phyloP scores from a whole-genome alignment of 2,113 vertebrate genomes.

The Centropristis striata region DNA sequence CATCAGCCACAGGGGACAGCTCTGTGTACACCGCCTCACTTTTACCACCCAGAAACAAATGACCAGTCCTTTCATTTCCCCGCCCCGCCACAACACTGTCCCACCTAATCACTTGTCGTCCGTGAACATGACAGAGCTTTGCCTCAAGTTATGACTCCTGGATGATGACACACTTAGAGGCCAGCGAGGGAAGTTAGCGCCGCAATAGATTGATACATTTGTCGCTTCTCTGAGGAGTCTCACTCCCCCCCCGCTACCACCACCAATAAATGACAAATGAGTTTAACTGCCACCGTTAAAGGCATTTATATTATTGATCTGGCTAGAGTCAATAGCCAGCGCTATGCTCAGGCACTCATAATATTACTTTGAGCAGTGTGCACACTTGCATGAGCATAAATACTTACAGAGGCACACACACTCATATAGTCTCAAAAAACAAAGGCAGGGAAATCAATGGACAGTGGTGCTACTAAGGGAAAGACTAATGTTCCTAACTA shows the following conservation, averaged over 20 bases:
- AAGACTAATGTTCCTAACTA: constrained; percentile 91
- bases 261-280: constrained; percentile 91
- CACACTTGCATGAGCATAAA: constrained; percentile 59
- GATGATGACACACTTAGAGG: constrained; percentile 79
- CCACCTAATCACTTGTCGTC: constrained; percentile 68
- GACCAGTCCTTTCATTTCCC: constrained; percentile 61
- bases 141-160: constrained; percentile 75
- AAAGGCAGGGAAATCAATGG: constrained; percentile 86
- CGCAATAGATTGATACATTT: constrained; percentile 84
- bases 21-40: constrained; percentile 46
- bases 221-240: constrained; percentile 86
- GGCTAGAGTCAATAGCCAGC: constrained; percentile 90
- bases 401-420: constrained; percentile 49
- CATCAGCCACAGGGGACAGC: constrained; percentile 70
- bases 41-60: constrained; percentile 75
- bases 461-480: constrained; percentile 89
- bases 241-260: constrained; percentile 7
- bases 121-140: constrained; percentile 73
- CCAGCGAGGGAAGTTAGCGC: constrained; percentile 64
- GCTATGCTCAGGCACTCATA: constrained; percentile 91
- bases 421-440: constrained; percentile 51
- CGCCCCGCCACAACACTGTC: constrained; percentile 42
- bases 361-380: constrained; percentile 90
- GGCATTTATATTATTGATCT: constrained; percentile 90
- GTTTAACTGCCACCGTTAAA: constrained; percentile 87